Conservation (phyloP, 2,888 invertebrate genomes). For the Amphipyra berbera region DNA sequence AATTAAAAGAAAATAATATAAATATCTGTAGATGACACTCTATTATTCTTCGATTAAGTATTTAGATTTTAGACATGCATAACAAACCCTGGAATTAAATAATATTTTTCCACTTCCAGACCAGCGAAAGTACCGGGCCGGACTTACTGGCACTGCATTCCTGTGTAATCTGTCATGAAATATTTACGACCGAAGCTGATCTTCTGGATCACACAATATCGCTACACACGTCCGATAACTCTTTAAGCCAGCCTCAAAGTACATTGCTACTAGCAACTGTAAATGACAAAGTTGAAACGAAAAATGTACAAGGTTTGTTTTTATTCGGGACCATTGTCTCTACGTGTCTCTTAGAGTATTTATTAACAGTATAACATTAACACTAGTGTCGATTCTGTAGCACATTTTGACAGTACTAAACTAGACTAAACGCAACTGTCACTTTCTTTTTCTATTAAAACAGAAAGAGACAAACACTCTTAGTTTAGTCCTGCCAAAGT, state of each 20-base stretch:
- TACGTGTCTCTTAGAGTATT: neutral
- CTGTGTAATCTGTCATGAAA: slow-evolving; percentile 84
- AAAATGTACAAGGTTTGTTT: slow-evolving; percentile 41
- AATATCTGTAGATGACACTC: slow-evolving; percentile 3
- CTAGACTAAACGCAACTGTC: no score
- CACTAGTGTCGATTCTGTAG: no score
- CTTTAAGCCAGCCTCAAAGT: slow-evolving; percentile 49
- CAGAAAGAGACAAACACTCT: no score
- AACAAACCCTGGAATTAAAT: neutral
- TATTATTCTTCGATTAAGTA: neutral
- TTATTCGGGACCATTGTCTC: neutral
- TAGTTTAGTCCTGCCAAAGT: no score
- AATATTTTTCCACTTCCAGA: slow-evolving; percentile 26
- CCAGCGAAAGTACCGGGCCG: slow-evolving; percentile 67
- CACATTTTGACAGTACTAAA: no score
- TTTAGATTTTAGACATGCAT: no score
- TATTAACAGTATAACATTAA: no score
- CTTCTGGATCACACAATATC: slow-evolving; percentile 83
- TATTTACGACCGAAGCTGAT: slow-evolving; percentile 83
- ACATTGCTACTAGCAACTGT: slow-evolving; percentile 17
- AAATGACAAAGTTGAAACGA: slow-evolving; percentile 48
- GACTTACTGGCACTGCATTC: slow-evolving; percentile 82
- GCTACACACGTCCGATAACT: slow-evolving; percentile 74
- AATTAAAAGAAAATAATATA: neutral
- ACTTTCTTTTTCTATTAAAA: no score